These are phyloP conservation scores for Leiothrix lutea DNA, from an alignment of 2,113 vertebrate genomes.

Conservation along the genomic window DNA sequence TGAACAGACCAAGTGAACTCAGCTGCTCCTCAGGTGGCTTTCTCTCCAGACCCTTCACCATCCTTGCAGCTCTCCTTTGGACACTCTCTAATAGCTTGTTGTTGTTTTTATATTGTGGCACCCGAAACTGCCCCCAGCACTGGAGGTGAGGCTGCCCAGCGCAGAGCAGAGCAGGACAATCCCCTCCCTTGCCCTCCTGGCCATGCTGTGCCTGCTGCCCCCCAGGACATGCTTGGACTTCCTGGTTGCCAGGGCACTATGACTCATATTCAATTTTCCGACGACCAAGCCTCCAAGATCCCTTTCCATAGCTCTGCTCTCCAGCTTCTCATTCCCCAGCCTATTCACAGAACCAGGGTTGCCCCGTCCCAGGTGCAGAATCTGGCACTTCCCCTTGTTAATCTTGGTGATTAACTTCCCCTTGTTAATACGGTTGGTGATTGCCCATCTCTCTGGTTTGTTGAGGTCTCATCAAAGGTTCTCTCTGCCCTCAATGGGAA, in stretches of 20 bases:
- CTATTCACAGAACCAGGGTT: neutral
- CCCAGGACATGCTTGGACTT: rapidly evolving
- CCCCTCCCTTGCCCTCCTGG: neutral
- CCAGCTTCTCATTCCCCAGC: neutral
- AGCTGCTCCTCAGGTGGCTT: rapidly evolving
- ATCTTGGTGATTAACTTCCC: neutral
- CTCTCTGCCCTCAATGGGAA: neutral
- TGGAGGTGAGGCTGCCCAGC: rapidly evolving
- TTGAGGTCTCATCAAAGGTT: rapidly evolving
- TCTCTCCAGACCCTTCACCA: neutral
- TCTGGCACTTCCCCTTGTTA: neutral
- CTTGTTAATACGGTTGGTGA: neutral
- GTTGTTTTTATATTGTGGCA: rapidly evolving
- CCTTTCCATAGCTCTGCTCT: neutral
- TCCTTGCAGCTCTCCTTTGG: neutral
- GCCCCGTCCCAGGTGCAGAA: neutral
- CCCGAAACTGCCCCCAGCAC: neutral
- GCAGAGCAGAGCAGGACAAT: neutral
- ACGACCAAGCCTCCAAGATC: rapidly evolving
- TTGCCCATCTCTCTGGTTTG: neutral
- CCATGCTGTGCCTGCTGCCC: neutral
- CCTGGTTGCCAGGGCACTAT: neutral
- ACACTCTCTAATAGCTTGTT: neutral
- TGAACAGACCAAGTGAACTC: neutral
- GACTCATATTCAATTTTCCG: neutral